Percentiles rank a stretch among this genome's conserved stretches.
Conservation (phyloP, 2,888 invertebrate species). For the Macrosoma leucophasiata region DNA sequence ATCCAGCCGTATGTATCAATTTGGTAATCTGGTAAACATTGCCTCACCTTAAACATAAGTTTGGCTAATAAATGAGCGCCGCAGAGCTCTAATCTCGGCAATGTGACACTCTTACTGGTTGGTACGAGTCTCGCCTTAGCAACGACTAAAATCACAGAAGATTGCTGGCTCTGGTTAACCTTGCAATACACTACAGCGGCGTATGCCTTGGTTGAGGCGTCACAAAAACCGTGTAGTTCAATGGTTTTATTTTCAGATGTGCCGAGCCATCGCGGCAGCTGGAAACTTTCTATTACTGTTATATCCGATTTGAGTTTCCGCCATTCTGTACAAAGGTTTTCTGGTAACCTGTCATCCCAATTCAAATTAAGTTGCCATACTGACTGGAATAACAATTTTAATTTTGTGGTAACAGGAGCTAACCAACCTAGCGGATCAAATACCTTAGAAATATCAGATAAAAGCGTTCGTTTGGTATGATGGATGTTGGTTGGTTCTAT, state of each 20-base stretch:
- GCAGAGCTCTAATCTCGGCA: slow-evolving; percentile 19
- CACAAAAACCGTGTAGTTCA: no score
- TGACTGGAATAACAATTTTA: slow-evolving; percentile 4
- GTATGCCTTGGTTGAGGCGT: no score
- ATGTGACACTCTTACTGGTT: neutral
- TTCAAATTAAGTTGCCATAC: slow-evolving; percentile 5
- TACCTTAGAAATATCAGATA: slow-evolving; percentile 7
- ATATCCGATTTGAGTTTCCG: neutral
- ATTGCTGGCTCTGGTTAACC: no score
- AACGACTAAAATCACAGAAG: slow-evolving; percentile 3
- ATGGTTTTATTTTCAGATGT: no score
- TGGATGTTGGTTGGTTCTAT: no score
- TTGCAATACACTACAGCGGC: no score
- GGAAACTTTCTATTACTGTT: no score
- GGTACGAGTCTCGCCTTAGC: slow-evolving; percentile 15
- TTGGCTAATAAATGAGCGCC: slow-evolving; percentile 12
- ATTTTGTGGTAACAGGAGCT: slow-evolving; percentile 7
- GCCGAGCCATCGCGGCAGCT: no score
- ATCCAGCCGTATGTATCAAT: slow-evolving; percentile 2
- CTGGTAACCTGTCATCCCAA: slow-evolving; percentile 8
- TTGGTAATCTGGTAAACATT: neutral
- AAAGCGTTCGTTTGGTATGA: slow-evolving; percentile 5
- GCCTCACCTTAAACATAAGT: slow-evolving; percentile 1
- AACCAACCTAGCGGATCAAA: slow-evolving; percentile 3
- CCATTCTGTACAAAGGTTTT: slow-evolving; percentile 2